Base-by-base conservation (phyloP, 2,113 vertebrate species). In the Crocuta crocuta region DNA sequence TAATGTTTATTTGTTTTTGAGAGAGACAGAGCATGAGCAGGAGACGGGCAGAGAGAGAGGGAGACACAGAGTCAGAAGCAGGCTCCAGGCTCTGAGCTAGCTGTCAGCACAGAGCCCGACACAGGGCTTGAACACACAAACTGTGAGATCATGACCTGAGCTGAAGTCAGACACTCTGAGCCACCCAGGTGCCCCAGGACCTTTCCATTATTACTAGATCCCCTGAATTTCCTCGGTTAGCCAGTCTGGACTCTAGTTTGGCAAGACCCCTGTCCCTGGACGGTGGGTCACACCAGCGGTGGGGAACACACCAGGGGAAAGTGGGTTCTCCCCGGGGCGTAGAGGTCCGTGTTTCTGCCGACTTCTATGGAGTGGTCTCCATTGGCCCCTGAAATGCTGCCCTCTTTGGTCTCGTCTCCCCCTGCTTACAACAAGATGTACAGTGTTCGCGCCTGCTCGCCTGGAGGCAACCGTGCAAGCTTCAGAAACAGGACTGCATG, bases 341-440 rank as follows among this genome's bases (percentile, higher is more conserved):
- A 19, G n/a, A 4, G 15, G 11, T 10, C 43, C 24, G 0, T 0
- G 2, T 0, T 7, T 21, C 3, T 10, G 2, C 5, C 24, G 43
- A 53, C 53, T 31, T n/a, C 10, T 0, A 3, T 4, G 24, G 16
- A 1, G 2, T 45, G 8, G n/a, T 19, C 55, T 91, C 50, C 21
- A 28, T 12, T 7, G 6, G 17, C 5, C 15, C 39, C 28, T 3
- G 1, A 68, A 33, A 24, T 4, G 2, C 78, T 39, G 7, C 10
- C 70, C 3, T 35, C 35, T 55, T 19, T 10, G n/a, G 43, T 35
- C 28, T 33, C 5, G 0, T 65, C 55, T 83, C 15, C 28, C 28
- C 35, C 39, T 0, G 15, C 33, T 68, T 10, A 13, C 31, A 31
- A 7, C 39, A 35, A 53, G 66, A 12, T 0, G 0, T 12, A 0